Evolutionary conservation across 2,113 vertebrate species (phyloP).

Genomic region (Zosterops hypoxanthus): DNA sequence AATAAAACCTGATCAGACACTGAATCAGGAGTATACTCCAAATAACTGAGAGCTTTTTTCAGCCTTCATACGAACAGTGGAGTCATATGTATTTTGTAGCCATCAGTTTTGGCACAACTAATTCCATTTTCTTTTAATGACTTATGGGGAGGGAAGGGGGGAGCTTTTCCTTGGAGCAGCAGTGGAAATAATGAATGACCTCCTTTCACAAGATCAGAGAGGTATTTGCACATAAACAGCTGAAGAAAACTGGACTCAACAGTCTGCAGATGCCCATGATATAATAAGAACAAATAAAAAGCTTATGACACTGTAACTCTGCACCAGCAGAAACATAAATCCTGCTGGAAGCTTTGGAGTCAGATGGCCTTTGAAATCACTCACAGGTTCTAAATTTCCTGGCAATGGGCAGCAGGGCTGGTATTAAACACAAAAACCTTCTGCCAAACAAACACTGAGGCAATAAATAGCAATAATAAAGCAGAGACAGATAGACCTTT

Average conservation of each 20-base stretch:
- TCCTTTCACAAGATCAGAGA: slow-evolving; percentile 27
- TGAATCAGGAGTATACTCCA: background rate
- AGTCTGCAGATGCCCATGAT: slow-evolving; percentile 39
- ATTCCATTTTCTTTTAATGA: slow-evolving; percentile 34
- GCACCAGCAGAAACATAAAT: slow-evolving; percentile 46
- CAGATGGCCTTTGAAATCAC: slow-evolving; percentile 53
- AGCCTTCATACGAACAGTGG: background rate
- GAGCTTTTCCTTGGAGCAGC: background rate
- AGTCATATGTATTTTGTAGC: background rate
- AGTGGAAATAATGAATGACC: slow-evolving; percentile 5
- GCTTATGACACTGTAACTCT: slow-evolving; percentile 61
- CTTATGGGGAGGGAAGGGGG: background rate
- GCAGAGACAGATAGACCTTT: background rate
- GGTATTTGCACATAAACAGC: slow-evolving; percentile 22
- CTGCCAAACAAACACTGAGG: slow-evolving; percentile 30
- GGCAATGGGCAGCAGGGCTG: slow-evolving; percentile 10
- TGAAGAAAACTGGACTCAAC: slow-evolving; percentile 44
- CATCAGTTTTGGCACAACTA: background rate
- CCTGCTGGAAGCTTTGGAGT: slow-evolving; percentile 33
- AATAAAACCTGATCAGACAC: background rate
- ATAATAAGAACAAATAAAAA: slow-evolving; percentile 65
- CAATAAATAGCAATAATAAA: slow-evolving; percentile 16
- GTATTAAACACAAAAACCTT: slow-evolving; percentile 43
- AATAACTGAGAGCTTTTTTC: background rate
- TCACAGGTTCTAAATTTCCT: slow-evolving; percentile 60